Percentiles rank a stretch among this genome's conserved stretches.
Conservation (phyloP, 2,888 invertebrate species). For the Strigamia transsilvanica region DNA sequence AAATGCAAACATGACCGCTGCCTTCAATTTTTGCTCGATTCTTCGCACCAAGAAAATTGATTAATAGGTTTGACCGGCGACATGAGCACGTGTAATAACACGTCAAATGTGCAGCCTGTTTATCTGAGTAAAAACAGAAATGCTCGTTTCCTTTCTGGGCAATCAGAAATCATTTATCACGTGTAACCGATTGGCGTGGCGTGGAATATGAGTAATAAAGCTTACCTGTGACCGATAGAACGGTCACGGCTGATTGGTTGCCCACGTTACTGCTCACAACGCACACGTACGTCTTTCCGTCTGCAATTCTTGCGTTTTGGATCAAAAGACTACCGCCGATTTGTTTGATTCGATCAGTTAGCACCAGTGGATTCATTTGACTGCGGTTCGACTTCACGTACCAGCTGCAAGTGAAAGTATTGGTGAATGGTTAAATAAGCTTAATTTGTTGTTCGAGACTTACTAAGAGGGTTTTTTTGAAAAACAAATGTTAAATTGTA, state of each 20-base stretch:
- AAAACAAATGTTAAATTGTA: no score
- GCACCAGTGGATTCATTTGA: constrained; percentile 72
- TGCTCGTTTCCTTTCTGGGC: not conserved
- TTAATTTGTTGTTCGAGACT: no score
- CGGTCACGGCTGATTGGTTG: constrained; percentile 58
- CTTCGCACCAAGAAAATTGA: not conserved
- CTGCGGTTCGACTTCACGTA: constrained; percentile 46
- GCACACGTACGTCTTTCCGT: constrained; percentile 58
- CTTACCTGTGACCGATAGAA: constrained; percentile 58
- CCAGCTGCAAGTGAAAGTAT: constrained; percentile 28
- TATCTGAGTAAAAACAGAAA: constrained; percentile 2
- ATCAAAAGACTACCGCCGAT: constrained; percentile 66
- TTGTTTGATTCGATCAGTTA: constrained; percentile 88
- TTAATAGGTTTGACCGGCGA: constrained; percentile 5
- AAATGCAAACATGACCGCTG: not conserved
- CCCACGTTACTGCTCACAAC: constrained; percentile 59
- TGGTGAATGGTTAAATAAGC: no score
- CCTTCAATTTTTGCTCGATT: not conserved
- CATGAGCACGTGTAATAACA: not conserved
- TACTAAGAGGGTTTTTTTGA: no score
- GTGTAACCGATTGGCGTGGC: not conserved
- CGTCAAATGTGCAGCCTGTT: not conserved
- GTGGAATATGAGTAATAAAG: not conserved
- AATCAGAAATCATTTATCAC: not conserved
- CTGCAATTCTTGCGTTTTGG: constrained; percentile 56